Percentiles rank a stretch among this genome's conserved stretches.
Evolutionary conservation across 2,888 invertebrate genomes (phyloP).

Genomic region (Dendrolimus pini): DNA sequence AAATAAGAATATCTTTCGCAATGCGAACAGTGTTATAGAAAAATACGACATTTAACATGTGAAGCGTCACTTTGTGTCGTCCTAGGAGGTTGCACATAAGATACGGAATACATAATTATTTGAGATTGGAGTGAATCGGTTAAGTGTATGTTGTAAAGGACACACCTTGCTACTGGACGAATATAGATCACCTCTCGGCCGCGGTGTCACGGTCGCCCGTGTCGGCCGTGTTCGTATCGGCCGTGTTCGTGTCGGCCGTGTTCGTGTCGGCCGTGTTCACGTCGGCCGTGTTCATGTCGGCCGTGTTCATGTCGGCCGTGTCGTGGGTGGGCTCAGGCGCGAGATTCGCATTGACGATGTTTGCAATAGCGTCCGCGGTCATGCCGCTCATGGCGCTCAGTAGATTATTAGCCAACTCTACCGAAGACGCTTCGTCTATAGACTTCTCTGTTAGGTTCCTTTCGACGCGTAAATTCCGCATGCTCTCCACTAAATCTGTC

Average conservation of each 20-base stretch:
- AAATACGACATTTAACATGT: too few species aligned
- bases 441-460: conserved; percentile 10
- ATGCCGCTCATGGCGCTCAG: conserved; percentile 55
- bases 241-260: neutral
- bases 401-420: conserved; percentile 49
- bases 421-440: conserved; percentile 14
- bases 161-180: neutral
- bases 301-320: neutral
- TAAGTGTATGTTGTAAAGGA: too few species aligned
- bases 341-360: conserved; percentile 34
- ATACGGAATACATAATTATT: too few species aligned
- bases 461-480: conserved; percentile 13
- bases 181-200: conserved; percentile 14
- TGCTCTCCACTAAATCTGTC: conserved; percentile 8
- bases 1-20: too few species aligned
- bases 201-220: conserved; percentile 2
- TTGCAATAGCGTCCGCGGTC: conserved; percentile 42
- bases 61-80: too few species aligned
- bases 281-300: neutral
- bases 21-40: too few species aligned
- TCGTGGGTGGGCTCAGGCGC: conserved; percentile 1
- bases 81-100: too few species aligned
- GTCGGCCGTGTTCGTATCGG: neutral
- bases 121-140: too few species aligned
- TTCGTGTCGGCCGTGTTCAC: conserved; percentile 2